These are phyloP conservation scores for Samia ricini DNA, from an alignment of 1,140 invertebrate species.

Conservation along the genomic window DNA sequence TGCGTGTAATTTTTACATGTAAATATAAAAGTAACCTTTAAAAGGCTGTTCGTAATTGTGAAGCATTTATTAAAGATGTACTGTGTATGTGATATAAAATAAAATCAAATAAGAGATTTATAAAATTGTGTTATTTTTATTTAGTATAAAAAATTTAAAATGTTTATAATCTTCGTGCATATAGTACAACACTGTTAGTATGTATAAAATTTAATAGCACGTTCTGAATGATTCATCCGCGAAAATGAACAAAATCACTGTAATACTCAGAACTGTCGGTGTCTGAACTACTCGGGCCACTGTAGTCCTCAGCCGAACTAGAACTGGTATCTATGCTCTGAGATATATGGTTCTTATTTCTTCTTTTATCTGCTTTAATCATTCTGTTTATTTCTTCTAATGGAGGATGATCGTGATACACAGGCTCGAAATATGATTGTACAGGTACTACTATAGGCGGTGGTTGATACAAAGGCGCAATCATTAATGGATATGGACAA, in stretches of 20 bases:
- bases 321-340: neutral
- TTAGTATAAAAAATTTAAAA: neutral
- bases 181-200: no score
- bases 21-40: neutral
- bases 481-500: slow-evolving; percentile 9
- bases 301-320: neutral
- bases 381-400: slow-evolving; percentile 34
- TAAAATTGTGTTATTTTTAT: neutral
- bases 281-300: slow-evolving; percentile 11
- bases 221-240: no score
- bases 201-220: no score
- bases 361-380: slow-evolving; percentile 35
- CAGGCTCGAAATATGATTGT: slow-evolving; percentile 45
- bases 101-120: neutral
- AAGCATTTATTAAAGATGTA: neutral
- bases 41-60: neutral
- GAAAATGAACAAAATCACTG: neutral
- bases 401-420: slow-evolving; percentile 55
- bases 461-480: slow-evolving; percentile 21
- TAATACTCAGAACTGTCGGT: neutral
- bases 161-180: no score
- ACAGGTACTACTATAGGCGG: slow-evolving; percentile 40
- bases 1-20: no score
- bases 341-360: slow-evolving; percentile 6
- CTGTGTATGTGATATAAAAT: neutral